Evolutionary conservation across 2,797 vertebrate genomes (phyloP), one percentile per base, ranked within the genome.

Genomic region (Peromyscus eremicus): DNA sequence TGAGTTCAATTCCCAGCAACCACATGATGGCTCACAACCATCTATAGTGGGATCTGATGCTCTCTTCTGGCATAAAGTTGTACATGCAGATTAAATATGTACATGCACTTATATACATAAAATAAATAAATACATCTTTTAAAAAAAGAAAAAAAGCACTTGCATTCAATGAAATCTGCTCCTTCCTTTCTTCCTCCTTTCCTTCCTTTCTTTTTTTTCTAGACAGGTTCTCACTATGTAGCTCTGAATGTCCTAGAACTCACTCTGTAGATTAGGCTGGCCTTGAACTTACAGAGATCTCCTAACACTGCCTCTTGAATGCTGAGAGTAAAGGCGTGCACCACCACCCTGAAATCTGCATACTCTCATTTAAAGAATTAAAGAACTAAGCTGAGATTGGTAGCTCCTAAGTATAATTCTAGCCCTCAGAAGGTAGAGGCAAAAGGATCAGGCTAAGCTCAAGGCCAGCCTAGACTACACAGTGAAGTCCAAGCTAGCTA

Each of bases 331-430:
- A 43, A 64, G 37, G 57, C 2, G 1, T 64, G 27, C 1, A 3
- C 60, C 57, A 43, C 37, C 29, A 43, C 27, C 6, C 5, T 43
- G 40, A 75, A 27, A 43, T 83, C 60, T 32, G 37, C n/a, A n/a
- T 23, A 49, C 17, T 91, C 68, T 89, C 84, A 70, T 34, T 93
- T 94, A 66, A 94, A 77, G 60, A 32, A 46, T 62, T 37, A 68
- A 68, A 34, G 46, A 25, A 52, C 43, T 52, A n/a, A 68, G 43
- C 64, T 25, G 32, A 66, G 49, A 37, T 13, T 29, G n/a, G 49
- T 68, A 52, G n/a, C 68, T 88, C 49, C 66, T 12, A 25, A 25
- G 32, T 87, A 37, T 43, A 37, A 55, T 87, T 11, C 52, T n/a
- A 40, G 52, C 10, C 37, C n/a, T 57, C 23, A 43, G 10, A 37